Percentiles rank a stretch among this genome's conserved stretches.
These are phyloP conservation scores for Eumeta japonica DNA, from an alignment of 1,140 invertebrate species.

Conservation along the genomic window DNA sequence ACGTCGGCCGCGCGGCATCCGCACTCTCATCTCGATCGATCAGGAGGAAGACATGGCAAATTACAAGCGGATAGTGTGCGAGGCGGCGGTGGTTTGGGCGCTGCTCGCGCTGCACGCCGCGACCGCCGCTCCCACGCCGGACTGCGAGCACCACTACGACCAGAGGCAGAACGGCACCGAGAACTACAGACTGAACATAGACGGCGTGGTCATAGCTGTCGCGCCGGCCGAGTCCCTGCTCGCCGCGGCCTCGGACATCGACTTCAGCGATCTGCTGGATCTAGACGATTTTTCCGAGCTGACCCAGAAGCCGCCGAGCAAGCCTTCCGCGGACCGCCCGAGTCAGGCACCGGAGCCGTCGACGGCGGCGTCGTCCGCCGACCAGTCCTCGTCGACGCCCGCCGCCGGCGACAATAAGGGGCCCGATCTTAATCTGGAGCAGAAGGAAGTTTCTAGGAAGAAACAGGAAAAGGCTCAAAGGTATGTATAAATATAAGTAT, in stretches of 20 bases:
- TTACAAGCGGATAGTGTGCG: constrained; percentile 45
- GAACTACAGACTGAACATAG: constrained; percentile 66
- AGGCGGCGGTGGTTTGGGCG: constrained; percentile 25
- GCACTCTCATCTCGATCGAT: no score
- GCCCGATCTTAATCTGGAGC: constrained; percentile 23
- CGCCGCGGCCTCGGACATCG: constrained; percentile 28
- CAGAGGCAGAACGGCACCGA: constrained; percentile 71
- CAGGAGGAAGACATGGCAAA: constrained; percentile 47
- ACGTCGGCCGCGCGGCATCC: constrained; percentile 31
- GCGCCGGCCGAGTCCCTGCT: constrained; percentile 61
- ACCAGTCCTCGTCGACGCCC: constrained; percentile 20
- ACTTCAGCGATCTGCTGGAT: constrained; percentile 35
- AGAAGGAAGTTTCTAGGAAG: constrained; percentile 25
- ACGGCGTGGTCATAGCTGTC: constrained; percentile 64
- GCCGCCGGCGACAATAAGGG: constrained; percentile 22
- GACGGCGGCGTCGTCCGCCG: not conserved
- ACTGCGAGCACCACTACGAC: constrained; percentile 55
- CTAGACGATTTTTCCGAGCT: constrained; percentile 25
- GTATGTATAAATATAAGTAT: no score
- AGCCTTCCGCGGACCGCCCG: not conserved
- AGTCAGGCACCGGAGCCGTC: constrained; percentile 18
- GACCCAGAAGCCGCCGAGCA: constrained; percentile 20
- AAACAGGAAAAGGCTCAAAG: constrained; percentile 43
- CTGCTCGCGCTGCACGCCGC: constrained; percentile 14
- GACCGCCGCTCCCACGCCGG: constrained; percentile 23